Conservation (phyloP, 2,113 vertebrate genomes). For the Oreocharis arfaki region DNA sequence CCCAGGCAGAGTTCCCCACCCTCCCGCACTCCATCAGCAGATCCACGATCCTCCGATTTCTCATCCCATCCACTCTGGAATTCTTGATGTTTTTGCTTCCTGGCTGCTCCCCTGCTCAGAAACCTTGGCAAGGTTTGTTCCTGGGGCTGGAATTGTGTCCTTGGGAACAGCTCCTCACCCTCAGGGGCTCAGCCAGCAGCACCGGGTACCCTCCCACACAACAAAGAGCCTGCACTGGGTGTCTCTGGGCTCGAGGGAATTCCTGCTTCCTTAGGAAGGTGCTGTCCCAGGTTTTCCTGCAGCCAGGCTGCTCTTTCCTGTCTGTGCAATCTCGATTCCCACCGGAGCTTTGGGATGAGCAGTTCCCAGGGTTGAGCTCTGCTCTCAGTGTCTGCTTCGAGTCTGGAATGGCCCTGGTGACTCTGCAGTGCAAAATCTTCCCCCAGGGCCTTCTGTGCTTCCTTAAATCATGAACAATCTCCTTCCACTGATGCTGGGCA, state of each 20-base stretch:
- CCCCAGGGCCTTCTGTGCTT: not conserved
- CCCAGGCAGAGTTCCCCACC: not conserved
- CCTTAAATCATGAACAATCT: not conserved
- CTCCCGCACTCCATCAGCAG: not conserved
- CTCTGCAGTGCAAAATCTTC: not conserved
- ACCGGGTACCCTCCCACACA: not conserved
- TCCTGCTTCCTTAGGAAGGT: not conserved
- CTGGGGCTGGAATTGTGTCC: not conserved
- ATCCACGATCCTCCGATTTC: not conserved
- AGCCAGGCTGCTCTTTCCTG: not conserved
- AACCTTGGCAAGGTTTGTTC: not conserved
- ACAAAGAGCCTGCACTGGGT: too few species aligned
- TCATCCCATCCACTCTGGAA: not conserved
- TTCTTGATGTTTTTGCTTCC: not conserved
- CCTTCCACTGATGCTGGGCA: not conserved
- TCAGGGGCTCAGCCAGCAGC: not conserved
- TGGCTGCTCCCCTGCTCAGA: not conserved
- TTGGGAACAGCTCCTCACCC: not conserved
- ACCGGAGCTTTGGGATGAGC: not conserved
- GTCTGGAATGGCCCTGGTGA: not conserved
- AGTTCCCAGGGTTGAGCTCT: not conserved
- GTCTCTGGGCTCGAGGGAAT: not conserved
- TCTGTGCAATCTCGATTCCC: not conserved
- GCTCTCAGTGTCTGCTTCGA: not conserved
- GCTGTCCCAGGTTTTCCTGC: not conserved